Evolutionary conservation across 1,140 invertebrate genomes (phyloP).

Genomic region (Luehdorfia chinensis): DNA sequence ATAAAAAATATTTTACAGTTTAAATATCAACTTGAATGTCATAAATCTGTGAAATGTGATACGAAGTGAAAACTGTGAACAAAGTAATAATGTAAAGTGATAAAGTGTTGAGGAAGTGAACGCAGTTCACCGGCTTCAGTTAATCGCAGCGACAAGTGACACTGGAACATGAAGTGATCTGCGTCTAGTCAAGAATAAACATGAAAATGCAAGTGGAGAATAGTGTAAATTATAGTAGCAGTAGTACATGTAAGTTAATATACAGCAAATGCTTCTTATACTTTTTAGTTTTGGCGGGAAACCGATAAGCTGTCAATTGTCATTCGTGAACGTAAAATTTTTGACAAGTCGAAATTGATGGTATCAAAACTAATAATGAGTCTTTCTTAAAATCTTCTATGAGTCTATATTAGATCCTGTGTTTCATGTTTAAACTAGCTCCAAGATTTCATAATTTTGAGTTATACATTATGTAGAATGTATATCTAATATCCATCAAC

Average conservation of each 20-base stretch:
- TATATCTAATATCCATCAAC: no score
- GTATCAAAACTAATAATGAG: no score
- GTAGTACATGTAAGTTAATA: conserved; percentile 61
- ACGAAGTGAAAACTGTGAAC: conserved; percentile 23
- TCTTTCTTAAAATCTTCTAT: no score
- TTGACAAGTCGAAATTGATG: background rate
- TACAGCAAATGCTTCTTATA: no score
- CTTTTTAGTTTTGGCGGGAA: background rate
- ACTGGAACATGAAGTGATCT: conserved; percentile 36
- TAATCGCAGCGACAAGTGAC: conserved; percentile 24
- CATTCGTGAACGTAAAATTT: background rate
- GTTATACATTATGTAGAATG: no score
- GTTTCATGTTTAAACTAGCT: no score
- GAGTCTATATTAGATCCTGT: no score
- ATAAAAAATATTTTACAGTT: no score
- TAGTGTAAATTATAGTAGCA: conserved; percentile 55
- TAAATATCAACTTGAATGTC: no score
- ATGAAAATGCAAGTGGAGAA: conserved; percentile 71
- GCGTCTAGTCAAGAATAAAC: conserved; percentile 34
- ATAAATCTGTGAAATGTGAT: conserved; percentile 22
- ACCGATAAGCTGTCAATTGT: no score
- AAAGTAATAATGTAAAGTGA: conserved; percentile 28
- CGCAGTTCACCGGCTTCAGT: no score
- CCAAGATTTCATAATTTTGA: no score
- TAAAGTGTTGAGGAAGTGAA: conserved; percentile 22